A percentile compares a stretch with the other conserved stretches of the same genome.
phyloP scores from a whole-genome alignment of 2,797 vertebrate species.

The Ataeniobius toweri region DNA sequence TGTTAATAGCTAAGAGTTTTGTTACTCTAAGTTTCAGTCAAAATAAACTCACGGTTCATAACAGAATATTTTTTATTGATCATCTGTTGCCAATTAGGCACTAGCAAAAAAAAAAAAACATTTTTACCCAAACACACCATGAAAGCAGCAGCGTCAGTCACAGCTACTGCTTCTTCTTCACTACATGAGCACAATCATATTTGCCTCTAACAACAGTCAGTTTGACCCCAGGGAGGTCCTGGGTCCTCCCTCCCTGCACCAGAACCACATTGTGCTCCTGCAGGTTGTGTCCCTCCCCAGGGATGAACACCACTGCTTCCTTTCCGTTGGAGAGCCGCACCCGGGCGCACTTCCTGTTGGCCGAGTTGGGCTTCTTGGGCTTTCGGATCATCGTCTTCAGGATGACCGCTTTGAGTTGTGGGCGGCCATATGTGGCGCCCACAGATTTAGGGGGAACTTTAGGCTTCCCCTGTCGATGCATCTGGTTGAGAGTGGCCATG shows the following conservation, averaged over 20 bases:
- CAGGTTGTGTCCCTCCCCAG: conserved; percentile 92
- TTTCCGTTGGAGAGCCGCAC: conserved; percentile 88
- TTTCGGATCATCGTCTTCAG: conserved; percentile 90
- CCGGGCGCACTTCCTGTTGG: conserved; percentile 90
- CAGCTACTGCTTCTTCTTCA: conserved; percentile 84
- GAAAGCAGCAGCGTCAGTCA: background rate
- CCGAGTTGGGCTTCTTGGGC: conserved; percentile 96
- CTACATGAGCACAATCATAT: conserved; percentile 92
- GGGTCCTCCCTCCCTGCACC: conserved; percentile 88
- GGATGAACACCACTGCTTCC: conserved; percentile 88
- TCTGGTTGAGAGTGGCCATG: conserved; percentile 94
- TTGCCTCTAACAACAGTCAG: conserved; percentile 89
- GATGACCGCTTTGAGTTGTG: conserved; percentile 89
- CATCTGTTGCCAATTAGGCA: background rate
- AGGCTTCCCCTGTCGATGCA: conserved; percentile 85
- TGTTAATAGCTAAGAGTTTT: no score
- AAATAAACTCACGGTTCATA: background rate
- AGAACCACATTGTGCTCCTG: conserved; percentile 94
- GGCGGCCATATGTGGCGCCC: conserved; percentile 80
- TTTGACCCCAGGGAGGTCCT: conserved; percentile 92
- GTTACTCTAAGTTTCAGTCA: background rate
- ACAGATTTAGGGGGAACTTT: background rate
- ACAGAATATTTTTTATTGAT: background rate
- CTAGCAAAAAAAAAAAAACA: no score
- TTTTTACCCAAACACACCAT: background rate